Base-by-base conservation (phyloP, 2,113 vertebrate genomes). In the Sigmodon hispidus region DNA sequence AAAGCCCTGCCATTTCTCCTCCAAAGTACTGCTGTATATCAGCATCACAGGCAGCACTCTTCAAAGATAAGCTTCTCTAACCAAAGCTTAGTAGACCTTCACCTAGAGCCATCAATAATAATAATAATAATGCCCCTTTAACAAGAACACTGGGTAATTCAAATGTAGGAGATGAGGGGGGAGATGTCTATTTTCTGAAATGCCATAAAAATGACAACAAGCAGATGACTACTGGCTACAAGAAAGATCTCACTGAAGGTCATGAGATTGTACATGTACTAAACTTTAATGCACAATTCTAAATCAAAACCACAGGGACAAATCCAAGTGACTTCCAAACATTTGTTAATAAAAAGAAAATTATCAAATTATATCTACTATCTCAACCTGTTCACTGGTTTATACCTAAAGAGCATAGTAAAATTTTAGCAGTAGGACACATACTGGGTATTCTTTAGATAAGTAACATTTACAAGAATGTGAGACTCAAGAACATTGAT, bases 221-320 rank as follows among this genome's bases (percentile, higher is more conserved):
- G 50, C 87, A 94, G 84, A 89, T 87, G 57, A 57, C 50, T 59
- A 79, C 52, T 3, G 80, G 55, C 79, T 94, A 55, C 36, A 81
- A 81, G 89, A 94, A 94, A 80, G 7, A 55, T 96, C 90, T 92
- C 55, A 81, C 45, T 65, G 73, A 95, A 85, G 93, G 90, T 87
- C 91, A 93, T 90, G 76, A 92, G 92, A 87, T 79, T 63, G 90
- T 86, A 92, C 93, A 88, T 86, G 80, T 96, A 80, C 92, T 96
- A 94, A 94, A 90, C n/a, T 93, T 80, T 91, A 96, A 97, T 75
- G 70, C 59, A 95, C 45, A 92, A 90, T 86, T 95, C 85, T 77
- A 95, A 95, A 86, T 95, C 94, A 92, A 96, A 97, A 84, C 89
- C 94, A n/a, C 40, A 95, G 59, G 70, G 93, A 88, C 87, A 97